Conservation (phyloP, 2,113 vertebrate species). For the Vulpes ferrilata region DNA sequence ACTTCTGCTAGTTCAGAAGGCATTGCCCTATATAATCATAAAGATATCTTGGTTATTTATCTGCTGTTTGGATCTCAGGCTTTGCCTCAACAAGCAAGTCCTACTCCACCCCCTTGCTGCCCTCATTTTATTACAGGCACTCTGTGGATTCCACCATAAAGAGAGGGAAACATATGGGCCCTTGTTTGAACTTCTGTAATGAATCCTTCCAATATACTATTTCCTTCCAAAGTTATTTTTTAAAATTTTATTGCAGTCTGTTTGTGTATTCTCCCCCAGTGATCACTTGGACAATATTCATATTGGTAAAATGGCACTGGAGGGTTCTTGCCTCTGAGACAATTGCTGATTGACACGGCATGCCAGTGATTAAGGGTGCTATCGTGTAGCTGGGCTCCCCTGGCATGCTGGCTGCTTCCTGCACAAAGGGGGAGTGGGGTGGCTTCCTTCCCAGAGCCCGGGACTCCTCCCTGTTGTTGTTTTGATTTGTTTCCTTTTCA, state of each 20-base stretch:
- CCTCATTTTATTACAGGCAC: slow-evolving; percentile 81
- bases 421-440: neutral
- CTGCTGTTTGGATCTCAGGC: slow-evolving; percentile 71
- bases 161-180: slow-evolving; percentile 85
- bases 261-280: slow-evolving; percentile 85
- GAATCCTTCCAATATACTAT: slow-evolving; percentile 88
- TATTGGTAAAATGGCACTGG: slow-evolving; percentile 83
- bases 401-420: neutral
- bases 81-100: slow-evolving; percentile 65
- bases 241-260: slow-evolving; percentile 86
- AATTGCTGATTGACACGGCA: slow-evolving; percentile 81
- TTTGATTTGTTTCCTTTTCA: slow-evolving; percentile 49
- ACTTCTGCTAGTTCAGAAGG: neutral
- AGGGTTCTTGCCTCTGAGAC: slow-evolving; percentile 81
- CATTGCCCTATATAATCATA: slow-evolving; percentile 40
- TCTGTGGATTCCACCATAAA: slow-evolving; percentile 79
- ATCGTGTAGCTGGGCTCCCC: neutral
- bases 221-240: slow-evolving; percentile 89
- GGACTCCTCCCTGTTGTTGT: slow-evolving; percentile 32
- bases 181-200: slow-evolving; percentile 89
- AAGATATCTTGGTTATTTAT: slow-evolving; percentile 78
- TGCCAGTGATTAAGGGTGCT: slow-evolving; percentile 67
- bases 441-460: neutral
- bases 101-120: neutral
- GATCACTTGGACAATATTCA: slow-evolving; percentile 84